Base-by-base conservation (phyloP, 1,140 invertebrate genomes). In the Gryon sp. region DNA sequence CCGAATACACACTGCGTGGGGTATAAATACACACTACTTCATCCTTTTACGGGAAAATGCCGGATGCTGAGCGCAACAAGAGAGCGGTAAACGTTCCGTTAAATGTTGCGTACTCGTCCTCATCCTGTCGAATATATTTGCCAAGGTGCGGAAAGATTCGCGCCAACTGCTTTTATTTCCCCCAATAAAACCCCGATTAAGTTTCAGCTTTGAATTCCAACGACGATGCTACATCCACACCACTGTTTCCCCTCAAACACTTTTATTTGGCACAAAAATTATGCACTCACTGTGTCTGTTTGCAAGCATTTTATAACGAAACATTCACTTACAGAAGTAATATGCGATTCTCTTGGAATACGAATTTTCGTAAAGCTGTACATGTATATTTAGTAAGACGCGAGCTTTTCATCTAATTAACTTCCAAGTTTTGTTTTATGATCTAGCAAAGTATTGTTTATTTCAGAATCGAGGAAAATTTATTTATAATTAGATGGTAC, bases 121-220 rank as follows among this genome's bases (percentile, higher is more conserved):
- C 36, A 41, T 63, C 63, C 52, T 68, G 57, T 69, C 62, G 72
- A 65, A 72, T 62, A 46, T 60, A 57, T 60, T 62, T 46, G 63
- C 62, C 28, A 65, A 65, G 57, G 57, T 45, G 66, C 20, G 34
- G 48, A 43, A 34, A 62, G 43, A 32, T 40, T 15, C 34, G 53
- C 48, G 55, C 50, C 8, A 46, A 72, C 57, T 60, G 76, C 57
- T 73, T 78, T 76, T 76, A 80, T 80, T 76, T 65, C 62, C 18
- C n/a, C 62, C 68, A 63, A 73, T 78, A 80, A 78, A 72, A 34
- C 63, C 28, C 48, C 75, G 75, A 80, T 80, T 78, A 80, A 73
- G 62, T 68, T 65, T 46, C 41, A 76, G 41, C 57, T 69, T 63
- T 70, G 76, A 62, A 76, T 60, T 68, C 32, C 46, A 41, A 63